These are phyloP conservation scores for Polypedilum pembai DNA, from an alignment of 1,140 invertebrate genomes.

Conservation along the genomic window DNA sequence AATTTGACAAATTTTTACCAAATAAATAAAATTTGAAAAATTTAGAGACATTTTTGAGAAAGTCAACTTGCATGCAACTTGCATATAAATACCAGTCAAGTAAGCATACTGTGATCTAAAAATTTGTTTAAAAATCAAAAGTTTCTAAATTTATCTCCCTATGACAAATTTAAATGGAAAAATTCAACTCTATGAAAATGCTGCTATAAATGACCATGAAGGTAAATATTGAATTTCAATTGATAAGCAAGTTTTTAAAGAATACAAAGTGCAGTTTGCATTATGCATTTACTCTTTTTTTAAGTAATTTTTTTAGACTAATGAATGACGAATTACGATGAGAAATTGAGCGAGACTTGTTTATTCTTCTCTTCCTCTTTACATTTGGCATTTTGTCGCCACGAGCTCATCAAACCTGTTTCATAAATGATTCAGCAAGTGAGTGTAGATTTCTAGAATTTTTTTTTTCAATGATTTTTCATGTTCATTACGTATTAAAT, in stretches of 20 bases:
- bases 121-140: too few relatives aligned
- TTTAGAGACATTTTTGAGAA: too few relatives aligned
- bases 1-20: too few relatives aligned
- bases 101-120: too few relatives aligned
- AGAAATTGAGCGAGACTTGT: slow-evolving; percentile 6
- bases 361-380: not conserved
- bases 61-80: too few relatives aligned
- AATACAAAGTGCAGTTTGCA: too few relatives aligned
- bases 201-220: not conserved
- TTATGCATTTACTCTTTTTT: not conserved
- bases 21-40: too few relatives aligned
- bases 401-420: slow-evolving; percentile 10
- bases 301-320: not conserved
- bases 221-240: slow-evolving; percentile 25
- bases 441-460: not conserved
- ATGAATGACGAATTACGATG: slow-evolving; percentile 24
- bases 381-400: slow-evolving; percentile 16
- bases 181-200: too few relatives aligned
- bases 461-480: not conserved
- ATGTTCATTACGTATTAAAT: not conserved
- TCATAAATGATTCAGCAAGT: not conserved
- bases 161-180: too few relatives aligned
- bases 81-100: too few relatives aligned
- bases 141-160: too few relatives aligned
- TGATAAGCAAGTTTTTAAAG: not conserved